Percentiles rank a stretch among this genome's conserved stretches.
phyloP scores from a whole-genome alignment of 2,113 vertebrate species.

The Carassius auratus region DNA sequence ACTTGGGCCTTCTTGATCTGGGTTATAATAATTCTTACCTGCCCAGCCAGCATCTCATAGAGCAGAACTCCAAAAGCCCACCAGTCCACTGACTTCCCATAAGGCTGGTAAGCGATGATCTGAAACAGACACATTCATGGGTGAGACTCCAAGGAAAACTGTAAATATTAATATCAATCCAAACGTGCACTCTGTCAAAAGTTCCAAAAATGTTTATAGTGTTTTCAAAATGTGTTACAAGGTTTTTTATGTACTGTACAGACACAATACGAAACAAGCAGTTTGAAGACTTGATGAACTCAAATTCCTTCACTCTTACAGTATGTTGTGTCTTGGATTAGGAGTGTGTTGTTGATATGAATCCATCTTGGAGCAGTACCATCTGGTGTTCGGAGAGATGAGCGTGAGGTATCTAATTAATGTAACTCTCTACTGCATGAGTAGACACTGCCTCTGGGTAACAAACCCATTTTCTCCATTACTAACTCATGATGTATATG shows the following conservation, averaged over 20 bases:
- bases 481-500: not conserved
- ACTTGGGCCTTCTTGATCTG: conserved; percentile 5
- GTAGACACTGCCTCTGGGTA: not conserved
- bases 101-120: conserved; percentile 99
- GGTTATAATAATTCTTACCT: conserved; percentile 78
- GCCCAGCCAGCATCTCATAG: conserved; percentile 97
- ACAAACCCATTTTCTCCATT: not conserved
- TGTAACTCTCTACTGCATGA: conserved; percentile 20
- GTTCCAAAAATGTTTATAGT: not conserved
- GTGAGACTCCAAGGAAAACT: not conserved
- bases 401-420: conserved; percentile 37
- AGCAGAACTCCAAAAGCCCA: conserved; percentile 98
- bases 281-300: not conserved
- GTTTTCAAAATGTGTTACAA: not conserved
- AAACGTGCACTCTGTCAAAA: not conserved
- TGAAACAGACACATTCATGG: conserved; percentile 73
- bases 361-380: conserved; percentile 35
- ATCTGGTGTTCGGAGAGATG: conserved; percentile 41
- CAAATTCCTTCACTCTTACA: not conserved
- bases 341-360: conserved; percentile 10
- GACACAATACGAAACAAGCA: not conserved
- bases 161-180: conserved; percentile 12
- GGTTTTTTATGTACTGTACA: not conserved
- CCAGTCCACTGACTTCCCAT: conserved; percentile 97
- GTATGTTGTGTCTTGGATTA: conserved; percentile 11